Evolutionary conservation across 1,140 invertebrate species (phyloP), one percentile per base, ranked within the genome.

Genomic region (Macrobrachium rosenbergii): DNA sequence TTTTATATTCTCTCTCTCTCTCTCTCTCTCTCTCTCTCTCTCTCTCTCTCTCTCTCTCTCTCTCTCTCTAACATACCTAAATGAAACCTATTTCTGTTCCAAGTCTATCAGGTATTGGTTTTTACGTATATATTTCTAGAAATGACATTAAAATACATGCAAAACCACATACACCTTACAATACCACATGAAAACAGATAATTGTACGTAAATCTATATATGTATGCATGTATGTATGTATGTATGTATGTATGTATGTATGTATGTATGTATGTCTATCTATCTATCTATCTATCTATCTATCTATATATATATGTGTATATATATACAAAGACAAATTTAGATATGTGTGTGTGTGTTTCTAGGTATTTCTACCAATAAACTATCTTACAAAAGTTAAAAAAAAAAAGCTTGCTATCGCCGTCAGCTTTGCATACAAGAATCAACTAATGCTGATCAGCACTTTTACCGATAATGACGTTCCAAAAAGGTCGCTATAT

Each of bases 31-130:
- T 62, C 76, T 62, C 43, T 62, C 76, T 28, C 17, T 82, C 62
- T 67, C 59, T 67, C 43, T n/a, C 63, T 82, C n/a, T 64, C 59
- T 82, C 14, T 43, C 19, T 82, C 79, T 67, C 63, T 62, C 63
- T 43, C 63, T 82, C 37, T 82, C 28, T 37, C 28, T 37, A n/a
- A n/a, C n/a, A n/a, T n/a, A n/a, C n/a, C n/a, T 37, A 1, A 37
- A 12, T 10, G 52, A 52, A 12, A 52, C 12, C 7, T 12, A 8
- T 5, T 52, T 8, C 52, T 10, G 2, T 8, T 52, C 52, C 12
- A 52, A 10, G 52, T 52, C 52, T 10, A 12, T 52, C 12, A 10
- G 52, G 7, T 0, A 52, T 52, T 52, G 2, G 52, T 52, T 52
- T 52, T 12, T 52, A 12, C 52, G 8, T 52, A 8, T 5, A 52